Base-by-base conservation (phyloP, 2,888 invertebrate genomes). In the Ptychoptera albimana region DNA sequence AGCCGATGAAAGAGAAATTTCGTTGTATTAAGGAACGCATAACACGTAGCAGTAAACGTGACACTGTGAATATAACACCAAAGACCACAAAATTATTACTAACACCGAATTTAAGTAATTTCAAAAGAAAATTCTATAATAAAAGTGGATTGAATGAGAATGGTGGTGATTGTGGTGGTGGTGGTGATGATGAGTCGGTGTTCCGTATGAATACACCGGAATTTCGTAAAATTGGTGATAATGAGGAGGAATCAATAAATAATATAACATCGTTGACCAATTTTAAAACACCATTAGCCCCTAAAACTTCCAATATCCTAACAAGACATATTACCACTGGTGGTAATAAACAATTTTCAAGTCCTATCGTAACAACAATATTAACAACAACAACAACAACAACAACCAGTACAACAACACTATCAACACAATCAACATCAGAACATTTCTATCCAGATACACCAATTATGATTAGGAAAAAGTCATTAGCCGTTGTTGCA, bases 351-450 rank as follows among this genome's bases (percentile, higher is more conserved):
- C 23, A 23, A 23, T 5, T 23, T 5, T 23, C 7, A 5, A 23
- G 23, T 23, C 14, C 68, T 6, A 67, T 69, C 41, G 69, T 68
- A 50, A 68, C 68, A 50, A 68, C 69, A 0, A 61, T 63, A 31
- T 50, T 58, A 5, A 7, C 7, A 53, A 39, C 29, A 34, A 53
- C 54, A 44, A 65, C 65, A 31, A 66, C 66, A 45, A 52, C 50
- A 50, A 50, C 50, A 23, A 29, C 12, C 14, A 32, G 39, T 38
- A 14, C 30, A 15, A 37, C 30, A 43, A 14, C 39, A 14, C n/a
- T 46, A 45, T 23, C 30, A 34, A 39, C 39, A 16, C 23, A 10
- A 15, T 12, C 23, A 42, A 43, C 43, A 40, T 23, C 23, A 3
- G 23, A 23, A 23, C 23, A 23, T 5, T 23, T 23, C 3, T 23